These are phyloP conservation scores for Schizopygopsis malacanthus DNA, from an alignment of 2,797 vertebrate species.

Conservation along the genomic window DNA sequence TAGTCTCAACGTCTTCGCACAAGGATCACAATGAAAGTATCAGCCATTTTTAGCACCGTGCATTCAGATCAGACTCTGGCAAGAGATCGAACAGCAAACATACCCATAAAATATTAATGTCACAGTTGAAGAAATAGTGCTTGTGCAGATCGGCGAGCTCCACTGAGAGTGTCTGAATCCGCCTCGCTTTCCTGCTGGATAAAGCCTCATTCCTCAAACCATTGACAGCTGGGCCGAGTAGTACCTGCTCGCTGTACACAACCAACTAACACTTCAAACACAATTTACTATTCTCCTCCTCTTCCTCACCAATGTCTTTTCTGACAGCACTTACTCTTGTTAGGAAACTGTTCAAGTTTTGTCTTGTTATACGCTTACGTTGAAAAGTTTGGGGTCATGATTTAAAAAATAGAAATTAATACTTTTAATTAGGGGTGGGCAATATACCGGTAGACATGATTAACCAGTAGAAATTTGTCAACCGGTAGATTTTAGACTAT, in stretches of 20 bases:
- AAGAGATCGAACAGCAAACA: conserved; percentile 37
- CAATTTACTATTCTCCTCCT: conserved; percentile 3
- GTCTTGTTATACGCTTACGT: background rate
- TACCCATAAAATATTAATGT: conserved; percentile 49
- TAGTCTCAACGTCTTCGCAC: conserved; percentile 29
- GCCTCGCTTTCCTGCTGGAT: conserved; percentile 27
- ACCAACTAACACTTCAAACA: conserved; percentile 30
- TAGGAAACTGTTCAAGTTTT: background rate
- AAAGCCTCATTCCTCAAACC: conserved; percentile 51
- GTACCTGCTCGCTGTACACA: conserved; percentile 1
- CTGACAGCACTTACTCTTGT: background rate
- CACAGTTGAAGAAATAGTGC: conserved; percentile 34
- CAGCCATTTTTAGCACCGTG: conserved; percentile 18
- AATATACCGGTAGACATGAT: no score
- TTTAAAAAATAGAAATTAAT: background rate
- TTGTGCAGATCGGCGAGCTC: conserved; percentile 35
- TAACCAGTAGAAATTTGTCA: no score
- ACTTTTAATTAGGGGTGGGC: background rate
- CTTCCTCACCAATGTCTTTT: background rate
- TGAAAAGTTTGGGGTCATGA: background rate
- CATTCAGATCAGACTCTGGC: conserved; percentile 39
- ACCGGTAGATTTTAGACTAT: no score
- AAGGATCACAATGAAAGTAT: conserved; percentile 35
- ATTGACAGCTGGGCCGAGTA: conserved; percentile 39
- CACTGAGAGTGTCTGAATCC: conserved; percentile 45